Conservation (phyloP, 2,888 invertebrate species). For the Lepas anatifera region DNA sequence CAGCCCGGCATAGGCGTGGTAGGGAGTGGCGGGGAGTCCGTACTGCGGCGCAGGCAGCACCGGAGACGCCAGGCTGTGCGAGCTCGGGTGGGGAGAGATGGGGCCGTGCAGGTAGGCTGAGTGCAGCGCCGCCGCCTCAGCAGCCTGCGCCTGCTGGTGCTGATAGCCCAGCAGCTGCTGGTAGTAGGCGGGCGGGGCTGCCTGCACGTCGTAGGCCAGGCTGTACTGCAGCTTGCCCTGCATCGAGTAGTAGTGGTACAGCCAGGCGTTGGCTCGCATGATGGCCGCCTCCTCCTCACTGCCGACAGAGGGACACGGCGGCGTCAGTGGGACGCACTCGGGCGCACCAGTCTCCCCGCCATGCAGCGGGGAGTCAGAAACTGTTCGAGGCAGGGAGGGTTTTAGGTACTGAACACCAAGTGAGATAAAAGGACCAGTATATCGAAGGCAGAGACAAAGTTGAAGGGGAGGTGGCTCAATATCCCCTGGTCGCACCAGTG, state of each 20-base stretch:
- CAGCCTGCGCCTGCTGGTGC: not conserved
- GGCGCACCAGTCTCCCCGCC: too few relatives aligned
- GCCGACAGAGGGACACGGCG: too few relatives aligned
- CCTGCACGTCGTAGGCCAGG: constrained; percentile 41
- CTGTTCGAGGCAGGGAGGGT: too few relatives aligned
- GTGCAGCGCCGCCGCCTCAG: not conserved
- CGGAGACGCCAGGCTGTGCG: not conserved
- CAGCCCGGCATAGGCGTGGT: not conserved
- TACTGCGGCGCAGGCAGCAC: not conserved
- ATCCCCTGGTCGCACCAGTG: too few relatives aligned
- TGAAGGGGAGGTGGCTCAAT: too few relatives aligned
- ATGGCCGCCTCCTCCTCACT: constrained; percentile 89
- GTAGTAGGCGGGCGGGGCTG: constrained; percentile 26
- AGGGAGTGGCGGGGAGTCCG: not conserved
- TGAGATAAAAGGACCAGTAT: too few relatives aligned
- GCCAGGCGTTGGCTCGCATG: constrained; percentile 87
- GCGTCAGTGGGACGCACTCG: too few relatives aligned
- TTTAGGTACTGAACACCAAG: too few relatives aligned
- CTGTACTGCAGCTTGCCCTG: constrained; percentile 89
- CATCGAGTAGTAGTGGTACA: constrained; percentile 86
- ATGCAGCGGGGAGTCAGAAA: too few relatives aligned
- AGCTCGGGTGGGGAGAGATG: not conserved
- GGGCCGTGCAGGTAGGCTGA: constrained; percentile 4
- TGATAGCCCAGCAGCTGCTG: constrained; percentile 25
- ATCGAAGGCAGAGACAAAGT: too few relatives aligned